phyloP scores from a whole-genome alignment of 2,888 invertebrate species.

The Podabrus alpinus region DNA sequence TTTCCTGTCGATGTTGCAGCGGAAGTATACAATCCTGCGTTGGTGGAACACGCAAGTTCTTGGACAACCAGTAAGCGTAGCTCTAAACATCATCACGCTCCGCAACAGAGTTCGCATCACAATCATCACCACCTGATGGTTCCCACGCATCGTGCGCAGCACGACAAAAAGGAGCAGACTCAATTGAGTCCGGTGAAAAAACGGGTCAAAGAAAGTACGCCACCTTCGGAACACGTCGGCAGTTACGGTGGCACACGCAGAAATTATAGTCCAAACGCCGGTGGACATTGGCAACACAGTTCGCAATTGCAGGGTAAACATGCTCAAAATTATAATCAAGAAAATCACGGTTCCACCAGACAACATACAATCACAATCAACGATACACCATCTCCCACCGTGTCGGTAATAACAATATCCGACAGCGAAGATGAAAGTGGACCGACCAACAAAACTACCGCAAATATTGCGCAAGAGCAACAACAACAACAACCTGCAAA shows the following conservation, averaged over 20 bases:
- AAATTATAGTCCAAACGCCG: slow-evolving; percentile 48
- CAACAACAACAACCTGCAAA: slow-evolving; percentile 52
- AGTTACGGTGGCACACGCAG: slow-evolving; percentile 42
- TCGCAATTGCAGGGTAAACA: slow-evolving; percentile 44
- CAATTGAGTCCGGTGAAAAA: slow-evolving; percentile 97
- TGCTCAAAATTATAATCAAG: slow-evolving; percentile 33
- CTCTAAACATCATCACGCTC: slow-evolving; percentile 65
- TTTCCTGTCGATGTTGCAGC: slow-evolving; percentile 63
- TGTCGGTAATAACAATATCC: slow-evolving; percentile 93
- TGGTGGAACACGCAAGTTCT: slow-evolving; percentile 59
- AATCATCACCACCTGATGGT: slow-evolving; percentile 52
- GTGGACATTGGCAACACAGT: slow-evolving; percentile 55
- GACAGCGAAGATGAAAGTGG: slow-evolving; percentile 87
- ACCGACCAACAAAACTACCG: slow-evolving; percentile 52
- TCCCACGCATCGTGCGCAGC: slow-evolving; percentile 54
- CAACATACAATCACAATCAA: slow-evolving; percentile 93
- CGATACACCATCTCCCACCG: slow-evolving; percentile 93
- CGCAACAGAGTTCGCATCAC: slow-evolving; percentile 51
- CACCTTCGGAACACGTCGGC: slow-evolving; percentile 64
- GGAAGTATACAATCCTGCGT: slow-evolving; percentile 63
- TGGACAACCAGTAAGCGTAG: slow-evolving; percentile 56
- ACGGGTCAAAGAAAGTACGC: slow-evolving; percentile 93
- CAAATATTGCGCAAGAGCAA: slow-evolving; percentile 53
- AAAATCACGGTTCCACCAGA: slow-evolving; percentile 54
- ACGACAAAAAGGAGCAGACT: slow-evolving; percentile 82